Evolutionary conservation across 2,113 vertebrate species (phyloP), one percentile per base, ranked within the genome.

Genomic region (Cynocephalus volans): DNA sequence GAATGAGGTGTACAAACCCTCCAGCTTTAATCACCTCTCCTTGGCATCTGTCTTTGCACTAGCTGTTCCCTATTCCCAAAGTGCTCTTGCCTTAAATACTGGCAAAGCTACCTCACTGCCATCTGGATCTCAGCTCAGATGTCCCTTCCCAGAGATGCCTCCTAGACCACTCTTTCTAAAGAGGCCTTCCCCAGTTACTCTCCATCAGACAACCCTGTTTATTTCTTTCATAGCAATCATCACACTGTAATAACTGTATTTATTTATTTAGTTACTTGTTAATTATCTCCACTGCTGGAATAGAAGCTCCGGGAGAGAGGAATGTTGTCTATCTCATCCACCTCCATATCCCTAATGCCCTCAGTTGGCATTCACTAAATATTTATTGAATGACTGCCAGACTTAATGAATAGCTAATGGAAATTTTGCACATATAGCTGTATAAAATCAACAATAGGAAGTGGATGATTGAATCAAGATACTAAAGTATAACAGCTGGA

Each of bases 311-410:
- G 0, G 28, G 77, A 67, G 76, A 60, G 19, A 52, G n/a, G 86
- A 89, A 92, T 96, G 93, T 5, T 50, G n/a, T 87, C 62, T 69
- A 0, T 56, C 89, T 77, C 12, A 67, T 88, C 92, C 76, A 6
- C 15, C 48, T 65, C 84, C 18, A 2, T 4, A 31, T 77, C n/a
- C 48, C 73, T 50, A 86, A 0, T 1, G 41, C 75, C 70, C 5
- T 54, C 56, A 56, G 75, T 77, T 67, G 69, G 75, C 54, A 18
- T 12, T 80, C 28, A 26, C 2, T 48, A 56, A 58, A 52, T 65
- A 70, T n/a, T 67, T 94, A 72, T 14, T 5, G 13, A 76, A 72
- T 67, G 93, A 62, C 60, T 56, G 3, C 52, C 64, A 50, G 50
- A 21, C 15, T 69, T 50, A 17, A 69, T 91, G 48, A 86, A n/a